Evolutionary conservation across 2,888 invertebrate species (phyloP).

Genomic region (Athripsodes cinereus): DNA sequence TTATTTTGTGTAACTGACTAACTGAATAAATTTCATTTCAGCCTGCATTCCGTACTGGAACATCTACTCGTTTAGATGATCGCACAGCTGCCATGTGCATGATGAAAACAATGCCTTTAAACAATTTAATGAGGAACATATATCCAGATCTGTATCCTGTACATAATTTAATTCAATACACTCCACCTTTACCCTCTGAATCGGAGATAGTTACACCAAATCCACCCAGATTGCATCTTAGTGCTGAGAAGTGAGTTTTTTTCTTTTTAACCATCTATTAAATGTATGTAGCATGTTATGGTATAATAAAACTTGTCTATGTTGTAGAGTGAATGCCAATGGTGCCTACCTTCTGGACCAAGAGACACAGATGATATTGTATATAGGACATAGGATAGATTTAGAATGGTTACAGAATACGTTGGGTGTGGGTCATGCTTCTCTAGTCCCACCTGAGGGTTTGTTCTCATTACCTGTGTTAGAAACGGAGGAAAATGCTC

Average conservation of each 20-base stretch:
- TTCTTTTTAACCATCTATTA: neutral
- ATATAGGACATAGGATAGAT: slow-evolving; percentile 75
- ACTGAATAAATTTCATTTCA: slow-evolving; percentile 34
- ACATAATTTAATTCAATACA: slow-evolving; percentile 59
- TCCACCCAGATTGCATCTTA: slow-evolving; percentile 78
- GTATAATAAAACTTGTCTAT: neutral
- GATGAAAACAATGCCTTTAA: slow-evolving; percentile 82
- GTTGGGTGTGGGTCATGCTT: slow-evolving; percentile 55
- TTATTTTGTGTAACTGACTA: no score
- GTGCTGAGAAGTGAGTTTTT: slow-evolving; percentile 59
- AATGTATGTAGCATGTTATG: neutral
- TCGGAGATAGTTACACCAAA: slow-evolving; percentile 45
- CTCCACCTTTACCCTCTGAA: slow-evolving; percentile 33
- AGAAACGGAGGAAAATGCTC: slow-evolving; percentile 66
- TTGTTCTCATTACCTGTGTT: slow-evolving; percentile 72
- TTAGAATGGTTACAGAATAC: slow-evolving; percentile 69
- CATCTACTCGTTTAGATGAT: slow-evolving; percentile 87
- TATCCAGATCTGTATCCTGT: slow-evolving; percentile 92
- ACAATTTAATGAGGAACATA: slow-evolving; percentile 71
- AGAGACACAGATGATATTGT: slow-evolving; percentile 73
- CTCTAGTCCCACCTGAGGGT: slow-evolving; percentile 48
- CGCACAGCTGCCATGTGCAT: slow-evolving; percentile 89
- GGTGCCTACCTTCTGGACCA: slow-evolving; percentile 92
- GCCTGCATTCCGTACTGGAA: slow-evolving; percentile 85
- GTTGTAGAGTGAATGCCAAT: slow-evolving; percentile 56